A percentile compares a stretch with the other conserved stretches of the same genome.
phyloP scores from a whole-genome alignment of 2,797 vertebrate genomes.

The Geotrypetes seraphini region DNA sequence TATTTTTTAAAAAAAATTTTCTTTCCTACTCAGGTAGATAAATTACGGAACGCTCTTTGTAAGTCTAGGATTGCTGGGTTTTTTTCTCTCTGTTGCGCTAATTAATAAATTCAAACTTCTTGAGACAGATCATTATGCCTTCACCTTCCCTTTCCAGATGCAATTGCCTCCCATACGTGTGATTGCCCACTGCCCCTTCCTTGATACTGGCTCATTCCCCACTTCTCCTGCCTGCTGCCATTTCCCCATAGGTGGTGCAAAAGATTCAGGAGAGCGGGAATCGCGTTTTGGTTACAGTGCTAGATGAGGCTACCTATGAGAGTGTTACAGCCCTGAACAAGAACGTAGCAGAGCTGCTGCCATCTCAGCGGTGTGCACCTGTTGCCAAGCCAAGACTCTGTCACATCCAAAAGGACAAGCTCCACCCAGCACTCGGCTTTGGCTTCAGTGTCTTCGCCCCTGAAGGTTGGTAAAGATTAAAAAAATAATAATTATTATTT shows the following conservation, averaged over 20 bases:
- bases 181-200: too few species aligned
- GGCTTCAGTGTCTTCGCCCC: slow-evolving; percentile 58
- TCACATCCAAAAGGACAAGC: slow-evolving; percentile 54
- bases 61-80: too few species aligned
- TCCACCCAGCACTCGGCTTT: too few species aligned
- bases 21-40: too few species aligned
- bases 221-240: neutral
- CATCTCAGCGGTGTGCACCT: neutral
- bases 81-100: too few species aligned
- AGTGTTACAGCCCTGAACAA: slow-evolving; percentile 36
- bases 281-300: slow-evolving; percentile 65
- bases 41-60: too few species aligned
- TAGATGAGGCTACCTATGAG: slow-evolving; percentile 49
- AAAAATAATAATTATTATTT: too few species aligned
- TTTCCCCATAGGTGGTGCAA: slow-evolving; percentile 60
- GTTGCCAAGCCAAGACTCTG: slow-evolving; percentile 69
- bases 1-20: too few species aligned
- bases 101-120: too few species aligned
- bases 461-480: slow-evolving; percentile 34
- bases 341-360: slow-evolving; percentile 43
- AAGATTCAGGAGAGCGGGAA: slow-evolving; percentile 71
- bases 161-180: too few species aligned
- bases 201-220: neutral
- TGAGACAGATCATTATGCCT: too few species aligned
- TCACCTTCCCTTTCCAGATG: too few species aligned